A percentile compares a stretch with the other conserved stretches of the same genome.
Conservation (phyloP, 2,888 invertebrate species). For the Choreutis nemorana region DNA sequence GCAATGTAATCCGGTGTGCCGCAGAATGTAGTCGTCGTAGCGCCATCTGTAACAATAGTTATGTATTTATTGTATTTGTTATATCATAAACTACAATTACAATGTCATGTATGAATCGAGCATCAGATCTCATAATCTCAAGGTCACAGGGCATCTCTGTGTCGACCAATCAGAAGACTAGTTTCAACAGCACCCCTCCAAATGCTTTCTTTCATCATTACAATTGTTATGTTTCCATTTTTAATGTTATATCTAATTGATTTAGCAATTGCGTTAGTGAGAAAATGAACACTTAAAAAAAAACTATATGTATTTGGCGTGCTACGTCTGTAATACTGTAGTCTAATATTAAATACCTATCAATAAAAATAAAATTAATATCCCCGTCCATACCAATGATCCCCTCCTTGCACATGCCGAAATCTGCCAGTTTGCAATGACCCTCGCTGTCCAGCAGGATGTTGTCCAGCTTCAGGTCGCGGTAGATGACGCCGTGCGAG, state of each 20-base stretch:
- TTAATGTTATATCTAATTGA: too few species aligned
- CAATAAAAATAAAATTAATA: too few species aligned
- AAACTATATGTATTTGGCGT: too few species aligned
- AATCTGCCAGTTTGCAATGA: slow-evolving; percentile 93
- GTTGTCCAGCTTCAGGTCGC: slow-evolving; percentile 98
- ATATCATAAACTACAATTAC: slow-evolving; percentile 1
- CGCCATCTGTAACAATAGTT: slow-evolving; percentile 69
- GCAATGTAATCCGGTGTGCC: slow-evolving; percentile 99
- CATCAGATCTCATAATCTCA: slow-evolving; percentile 20
- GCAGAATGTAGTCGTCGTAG: slow-evolving; percentile 95
- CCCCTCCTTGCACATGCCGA: slow-evolving; percentile 99
- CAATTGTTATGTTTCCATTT: too few species aligned
- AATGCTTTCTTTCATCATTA: slow-evolving; percentile 14
- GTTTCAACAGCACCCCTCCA: slow-evolving; percentile 15
- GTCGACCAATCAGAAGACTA: slow-evolving; percentile 3
- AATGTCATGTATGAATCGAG: slow-evolving; percentile 1
- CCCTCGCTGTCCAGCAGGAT: slow-evolving; percentile 96
- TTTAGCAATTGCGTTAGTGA: too few species aligned
- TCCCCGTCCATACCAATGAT: slow-evolving; percentile 68
- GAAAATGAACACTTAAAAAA: too few species aligned
- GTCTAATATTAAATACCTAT: too few species aligned
- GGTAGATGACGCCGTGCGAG: slow-evolving; percentile 95
- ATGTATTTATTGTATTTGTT: background rate
- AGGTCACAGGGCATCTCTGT: slow-evolving; percentile 18
- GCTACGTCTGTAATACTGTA: too few species aligned